These are phyloP conservation scores for Cirrhinus molitorella DNA, from an alignment of 2,797 vertebrate species.

Conservation along the genomic window DNA sequence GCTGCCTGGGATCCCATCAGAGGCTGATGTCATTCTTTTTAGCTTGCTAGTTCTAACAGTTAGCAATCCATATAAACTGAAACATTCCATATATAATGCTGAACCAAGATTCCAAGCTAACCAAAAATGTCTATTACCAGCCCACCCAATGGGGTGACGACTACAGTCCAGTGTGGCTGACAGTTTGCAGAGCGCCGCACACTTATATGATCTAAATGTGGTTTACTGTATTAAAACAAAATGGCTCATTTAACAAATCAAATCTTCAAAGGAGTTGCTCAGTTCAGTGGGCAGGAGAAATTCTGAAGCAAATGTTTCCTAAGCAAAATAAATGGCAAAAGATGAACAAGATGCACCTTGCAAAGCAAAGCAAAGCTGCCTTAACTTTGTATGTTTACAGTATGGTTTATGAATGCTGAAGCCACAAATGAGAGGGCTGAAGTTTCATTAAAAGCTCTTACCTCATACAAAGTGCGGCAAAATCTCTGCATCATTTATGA, in stretches of 20 bases:
- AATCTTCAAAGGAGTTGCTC: slow-evolving; percentile 48
- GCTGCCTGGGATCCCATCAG: slow-evolving; percentile 48
- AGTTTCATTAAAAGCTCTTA: background rate
- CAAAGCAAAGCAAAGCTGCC: slow-evolving; percentile 27
- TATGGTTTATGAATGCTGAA: slow-evolving; percentile 68
- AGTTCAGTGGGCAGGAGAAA: background rate
- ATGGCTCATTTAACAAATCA: slow-evolving; percentile 54
- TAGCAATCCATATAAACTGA: background rate
- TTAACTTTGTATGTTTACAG: slow-evolving; percentile 61
- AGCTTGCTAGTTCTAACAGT: slow-evolving; percentile 6
- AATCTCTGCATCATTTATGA: background rate
- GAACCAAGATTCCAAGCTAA: slow-evolving; percentile 13
- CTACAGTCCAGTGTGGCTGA: background rate
- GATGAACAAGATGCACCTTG: slow-evolving; percentile 54
- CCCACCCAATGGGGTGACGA: slow-evolving; percentile 30
- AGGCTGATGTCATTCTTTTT: slow-evolving; percentile 51
- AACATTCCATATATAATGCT: background rate
- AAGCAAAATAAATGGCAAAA: slow-evolving; percentile 28
- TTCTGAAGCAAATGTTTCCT: slow-evolving; percentile 22
- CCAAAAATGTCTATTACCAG: slow-evolving; percentile 5
- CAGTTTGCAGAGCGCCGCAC: slow-evolving; percentile 1
- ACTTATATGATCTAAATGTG: slow-evolving; percentile 37
- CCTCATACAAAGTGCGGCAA: background rate
- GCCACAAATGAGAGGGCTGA: slow-evolving; percentile 58
- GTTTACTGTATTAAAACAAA: slow-evolving; percentile 46